Conservation (phyloP, 2,113 vertebrate species). For the Colossoma macropomum region DNA sequence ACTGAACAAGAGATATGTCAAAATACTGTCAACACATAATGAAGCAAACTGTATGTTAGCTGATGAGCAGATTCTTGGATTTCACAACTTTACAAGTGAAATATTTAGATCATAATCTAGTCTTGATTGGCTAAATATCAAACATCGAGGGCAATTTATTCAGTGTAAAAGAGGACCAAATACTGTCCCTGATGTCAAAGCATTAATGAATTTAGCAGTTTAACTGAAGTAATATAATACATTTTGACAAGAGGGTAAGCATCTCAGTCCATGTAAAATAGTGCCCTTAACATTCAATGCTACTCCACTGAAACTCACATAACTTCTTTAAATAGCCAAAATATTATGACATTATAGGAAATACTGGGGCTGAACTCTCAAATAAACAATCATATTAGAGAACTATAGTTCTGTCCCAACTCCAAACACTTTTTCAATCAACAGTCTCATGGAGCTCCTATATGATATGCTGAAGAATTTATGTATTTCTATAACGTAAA, state of each 20-base stretch:
- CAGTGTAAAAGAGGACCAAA: slow-evolving; percentile 39
- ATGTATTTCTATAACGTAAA: neutral
- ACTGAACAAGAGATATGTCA: slow-evolving; percentile 3
- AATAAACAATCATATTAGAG: slow-evolving; percentile 14
- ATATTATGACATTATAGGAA: slow-evolving; percentile 22
- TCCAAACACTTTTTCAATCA: slow-evolving; percentile 28
- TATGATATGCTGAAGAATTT: slow-evolving; percentile 10
- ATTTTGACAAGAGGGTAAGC: slow-evolving; percentile 40
- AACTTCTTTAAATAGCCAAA: slow-evolving; percentile 40
- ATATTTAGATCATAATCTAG: slow-evolving; percentile 26
- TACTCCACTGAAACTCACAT: slow-evolving; percentile 42
- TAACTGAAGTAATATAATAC: slow-evolving; percentile 40
- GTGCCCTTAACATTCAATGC: slow-evolving; percentile 53
- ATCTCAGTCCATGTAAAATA: slow-evolving; percentile 41
- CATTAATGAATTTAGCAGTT: slow-evolving; percentile 18
- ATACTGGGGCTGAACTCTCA: slow-evolving; percentile 14
- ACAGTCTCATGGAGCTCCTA: slow-evolving; percentile 39
- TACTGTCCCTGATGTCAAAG: slow-evolving; percentile 45
- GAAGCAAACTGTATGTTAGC: slow-evolving; percentile 13
- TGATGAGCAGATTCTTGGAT: slow-evolving; percentile 26
- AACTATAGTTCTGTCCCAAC: slow-evolving; percentile 34
- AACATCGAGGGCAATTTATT: slow-evolving; percentile 35
- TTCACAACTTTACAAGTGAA: slow-evolving; percentile 18
- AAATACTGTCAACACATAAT: slow-evolving; percentile 46
- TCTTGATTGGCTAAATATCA: slow-evolving; percentile 14